Evolutionary conservation across 64 coral and sea anemone genomes (phyloP).

Genomic region (Montipora efflorescens): DNA sequence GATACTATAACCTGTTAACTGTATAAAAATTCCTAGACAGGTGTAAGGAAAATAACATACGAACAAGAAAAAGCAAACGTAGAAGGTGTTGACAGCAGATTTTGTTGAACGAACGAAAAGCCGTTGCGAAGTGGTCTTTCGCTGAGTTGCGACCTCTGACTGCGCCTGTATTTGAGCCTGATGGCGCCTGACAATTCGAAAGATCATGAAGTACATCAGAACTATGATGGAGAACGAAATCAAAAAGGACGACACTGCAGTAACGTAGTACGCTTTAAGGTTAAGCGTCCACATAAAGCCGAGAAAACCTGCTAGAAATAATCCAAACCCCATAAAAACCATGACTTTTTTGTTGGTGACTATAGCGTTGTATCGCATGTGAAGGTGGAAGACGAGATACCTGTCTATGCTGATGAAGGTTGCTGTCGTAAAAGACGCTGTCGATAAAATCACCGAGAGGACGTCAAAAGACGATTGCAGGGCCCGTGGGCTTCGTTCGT

Average conservation of each 20-base stretch:
- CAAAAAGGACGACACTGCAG: background rate
- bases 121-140: no score
- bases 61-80: slow-evolving; percentile 50
- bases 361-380: slow-evolving; percentile 65
- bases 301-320: background rate
- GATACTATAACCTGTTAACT: slow-evolving; percentile 20
- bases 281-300: slow-evolving; percentile 12
- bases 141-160: no score
- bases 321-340: slow-evolving; percentile 12
- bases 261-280: slow-evolving; percentile 4
- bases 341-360: slow-evolving; percentile 53
- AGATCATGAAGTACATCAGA: slow-evolving; percentile 57
- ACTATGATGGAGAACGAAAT: slow-evolving; percentile 23
- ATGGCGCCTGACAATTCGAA: no score
- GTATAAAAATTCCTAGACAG: slow-evolving; percentile 42
- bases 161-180: no score
- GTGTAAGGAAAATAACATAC: slow-evolving; percentile 52
- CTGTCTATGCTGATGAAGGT: slow-evolving; percentile 59
- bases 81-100: slow-evolving; percentile 59
- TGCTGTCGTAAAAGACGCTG: slow-evolving; percentile 11
- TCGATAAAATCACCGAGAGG: background rate
- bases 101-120: background rate
- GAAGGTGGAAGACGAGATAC: slow-evolving; percentile 52
- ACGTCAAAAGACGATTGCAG: background rate
- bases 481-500: background rate